These are phyloP conservation scores for Tetranychus cinnabarinus DNA, from an alignment of 1,140 invertebrate genomes.

Conservation along the genomic window DNA sequence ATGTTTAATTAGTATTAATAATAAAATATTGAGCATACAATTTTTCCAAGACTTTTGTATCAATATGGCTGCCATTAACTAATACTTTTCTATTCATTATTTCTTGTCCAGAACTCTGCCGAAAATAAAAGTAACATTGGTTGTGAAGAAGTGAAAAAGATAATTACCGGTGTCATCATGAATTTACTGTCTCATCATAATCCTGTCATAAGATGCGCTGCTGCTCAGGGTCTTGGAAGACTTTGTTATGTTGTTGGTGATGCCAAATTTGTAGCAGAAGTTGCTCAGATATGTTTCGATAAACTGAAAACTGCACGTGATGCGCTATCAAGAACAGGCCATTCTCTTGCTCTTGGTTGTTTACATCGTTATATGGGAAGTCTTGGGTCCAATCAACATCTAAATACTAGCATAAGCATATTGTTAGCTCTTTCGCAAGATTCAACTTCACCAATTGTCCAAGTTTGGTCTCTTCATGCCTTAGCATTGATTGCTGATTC, in stretches of 20 bases:
- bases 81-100: background rate
- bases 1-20: background rate
- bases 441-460: slow-evolving; percentile 58
- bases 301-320: slow-evolving; percentile 58
- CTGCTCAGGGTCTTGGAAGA: slow-evolving; percentile 63
- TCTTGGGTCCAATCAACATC: slow-evolving; percentile 70
- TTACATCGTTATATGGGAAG: slow-evolving; percentile 67
- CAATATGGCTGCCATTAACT: background rate
- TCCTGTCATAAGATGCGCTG: slow-evolving; percentile 58
- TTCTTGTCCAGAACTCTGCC: slow-evolving; percentile 34
- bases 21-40: background rate
- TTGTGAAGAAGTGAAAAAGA: slow-evolving; percentile 67
- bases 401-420: slow-evolving; percentile 79
- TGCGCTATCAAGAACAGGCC: slow-evolving; percentile 64
- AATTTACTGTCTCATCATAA: slow-evolving; percentile 50
- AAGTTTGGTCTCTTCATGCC: slow-evolving; percentile 90
- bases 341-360: slow-evolving; percentile 74
- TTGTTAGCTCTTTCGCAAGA: slow-evolving; percentile 82
- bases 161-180: slow-evolving; percentile 47
- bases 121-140: slow-evolving; percentile 63
- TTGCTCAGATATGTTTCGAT: slow-evolving; percentile 75
- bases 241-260: slow-evolving; percentile 65
- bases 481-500: slow-evolving; percentile 85
- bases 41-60: background rate
- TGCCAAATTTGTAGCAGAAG: slow-evolving; percentile 61